phyloP scores from a whole-genome alignment of 2,113 vertebrate genomes.

The Nansenia antarctica region DNA sequence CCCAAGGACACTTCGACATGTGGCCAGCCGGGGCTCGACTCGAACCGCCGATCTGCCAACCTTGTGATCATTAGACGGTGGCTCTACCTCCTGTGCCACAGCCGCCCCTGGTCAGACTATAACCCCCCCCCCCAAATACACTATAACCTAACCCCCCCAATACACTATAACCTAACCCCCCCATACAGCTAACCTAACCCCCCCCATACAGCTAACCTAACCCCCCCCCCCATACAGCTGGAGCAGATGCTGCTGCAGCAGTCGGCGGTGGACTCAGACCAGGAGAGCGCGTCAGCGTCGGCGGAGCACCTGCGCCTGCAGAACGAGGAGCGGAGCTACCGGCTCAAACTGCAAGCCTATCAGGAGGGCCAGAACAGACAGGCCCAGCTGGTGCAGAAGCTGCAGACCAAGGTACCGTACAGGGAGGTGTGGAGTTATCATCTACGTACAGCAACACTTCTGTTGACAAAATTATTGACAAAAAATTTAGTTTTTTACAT shows the following conservation, averaged over 20 bases:
- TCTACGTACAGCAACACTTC: neutral
- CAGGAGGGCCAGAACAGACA: slow-evolving; percentile 82
- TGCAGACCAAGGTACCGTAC: slow-evolving; percentile 77
- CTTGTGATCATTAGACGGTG: no score
- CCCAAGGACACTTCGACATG: no score
- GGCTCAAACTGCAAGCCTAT: slow-evolving; percentile 72
- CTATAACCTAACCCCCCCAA: no score
- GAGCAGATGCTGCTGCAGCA: slow-evolving; percentile 68
- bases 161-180: no score
- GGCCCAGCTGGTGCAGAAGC: slow-evolving; percentile 79
- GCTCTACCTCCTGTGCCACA: no score
- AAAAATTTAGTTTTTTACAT: no score
- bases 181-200: neutral
- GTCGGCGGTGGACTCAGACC: slow-evolving; percentile 62
- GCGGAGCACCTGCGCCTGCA: slow-evolving; percentile 55
- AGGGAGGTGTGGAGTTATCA: no score
- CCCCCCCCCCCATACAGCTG: slow-evolving; percentile 53
- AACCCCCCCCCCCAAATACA: no score
- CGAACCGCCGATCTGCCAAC: no score
- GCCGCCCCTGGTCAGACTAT: no score
- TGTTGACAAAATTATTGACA: neutral
- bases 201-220: neutral
- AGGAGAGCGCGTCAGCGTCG: slow-evolving; percentile 53
- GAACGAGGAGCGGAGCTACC: slow-evolving; percentile 65
- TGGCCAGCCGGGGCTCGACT: no score